Evolutionary conservation across 2,888 invertebrate genomes (phyloP), one percentile per base, ranked within the genome.

Genomic region (Drosophila merina): DNA sequence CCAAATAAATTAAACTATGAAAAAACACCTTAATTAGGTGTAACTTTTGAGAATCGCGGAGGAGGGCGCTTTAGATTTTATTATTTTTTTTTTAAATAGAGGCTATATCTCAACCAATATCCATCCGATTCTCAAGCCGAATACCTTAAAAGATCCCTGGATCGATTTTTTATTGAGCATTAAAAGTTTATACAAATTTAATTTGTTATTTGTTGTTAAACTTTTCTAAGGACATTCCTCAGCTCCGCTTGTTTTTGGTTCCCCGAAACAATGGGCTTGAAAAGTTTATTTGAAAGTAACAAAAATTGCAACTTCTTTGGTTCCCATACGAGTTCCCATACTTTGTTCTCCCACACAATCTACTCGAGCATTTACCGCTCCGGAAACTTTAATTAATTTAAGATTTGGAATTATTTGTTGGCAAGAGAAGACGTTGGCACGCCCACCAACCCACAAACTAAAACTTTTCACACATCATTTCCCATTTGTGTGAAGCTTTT

Each of bases 351-450:
- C 25, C 47, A 40, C 59, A 31, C 45, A 45, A 30, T 36, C 20
- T n/a, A 25, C 30, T 31, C 30, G 30, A 45, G 59, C 59, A 59
- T 60, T 58, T 30, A 40, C 3, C 47, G 48, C 40, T 62, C 38
- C 30, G 40, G n/a, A 42, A 62, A 62, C 60, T 62, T 62, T 62
- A 62, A 62, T 62, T 62, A 48, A 62, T 48, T 62, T 62, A 42
- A 62, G 31, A 52, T 67, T 64, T 38, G 14, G 2, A 47, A 52
- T 47, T 52, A 64, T 64, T 64, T 67, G 64, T 54, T 52, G 31
- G 38, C 7, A 26, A 47, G 60, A 38, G 38, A 31, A 45, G 10
- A 14, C 44, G 25, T 33, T 36, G 36, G 9, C 28, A 8, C 30
- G 0, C 4, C 20, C 7, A 7, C 40, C 7, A 8, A n/a, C n/a